Conservation (phyloP, 1,140 invertebrate species). For the Acromyrmex echinatior region DNA sequence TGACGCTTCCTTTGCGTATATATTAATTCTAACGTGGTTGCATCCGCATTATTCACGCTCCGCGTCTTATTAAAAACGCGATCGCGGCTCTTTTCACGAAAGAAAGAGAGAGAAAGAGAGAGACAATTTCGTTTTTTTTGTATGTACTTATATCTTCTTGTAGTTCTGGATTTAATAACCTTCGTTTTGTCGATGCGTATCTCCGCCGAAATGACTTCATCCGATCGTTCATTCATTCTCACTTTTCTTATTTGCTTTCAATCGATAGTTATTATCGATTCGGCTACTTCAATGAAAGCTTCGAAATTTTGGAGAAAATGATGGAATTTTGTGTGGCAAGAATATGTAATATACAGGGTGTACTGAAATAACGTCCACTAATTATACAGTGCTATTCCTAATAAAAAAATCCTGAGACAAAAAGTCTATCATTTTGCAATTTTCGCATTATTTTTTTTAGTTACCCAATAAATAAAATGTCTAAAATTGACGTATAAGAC, state of each 20-base stretch:
- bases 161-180: slow-evolving; percentile 43
- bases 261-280: slow-evolving; percentile 36
- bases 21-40: slow-evolving; percentile 60
- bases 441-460: too few species aligned
- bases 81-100: neutral
- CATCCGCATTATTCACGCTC: slow-evolving; percentile 39
- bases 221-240: neutral
- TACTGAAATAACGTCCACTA: too few species aligned
- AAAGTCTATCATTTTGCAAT: too few species aligned
- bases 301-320: neutral
- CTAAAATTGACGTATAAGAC: too few species aligned
- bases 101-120: neutral
- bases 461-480: too few species aligned
- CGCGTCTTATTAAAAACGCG: slow-evolving; percentile 40
- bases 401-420: too few species aligned
- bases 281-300: neutral
- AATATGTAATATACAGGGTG: neutral
- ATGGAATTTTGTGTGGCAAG: neutral
- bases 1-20: slow-evolving; percentile 76
- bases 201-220: slow-evolving; percentile 40
- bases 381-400: too few species aligned
- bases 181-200: slow-evolving; percentile 53
- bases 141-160: neutral
- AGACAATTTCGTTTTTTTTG: slow-evolving; percentile 38
- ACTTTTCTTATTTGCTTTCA: neutral